Evolutionary conservation across 2,888 invertebrate genomes (phyloP).

Genomic region (Mythimna impura): DNA sequence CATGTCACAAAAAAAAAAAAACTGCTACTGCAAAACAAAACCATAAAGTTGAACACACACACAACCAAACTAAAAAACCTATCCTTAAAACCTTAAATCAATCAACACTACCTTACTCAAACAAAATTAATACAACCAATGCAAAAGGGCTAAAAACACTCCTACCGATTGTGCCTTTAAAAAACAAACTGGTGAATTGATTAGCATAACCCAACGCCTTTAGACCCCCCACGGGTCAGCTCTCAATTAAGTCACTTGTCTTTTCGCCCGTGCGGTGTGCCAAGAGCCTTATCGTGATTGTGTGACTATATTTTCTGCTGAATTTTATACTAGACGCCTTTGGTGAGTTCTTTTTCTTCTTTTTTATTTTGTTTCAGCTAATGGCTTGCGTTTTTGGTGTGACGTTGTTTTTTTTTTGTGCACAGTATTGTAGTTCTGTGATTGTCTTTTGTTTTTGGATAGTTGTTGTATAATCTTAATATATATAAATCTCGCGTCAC

Average conservation of each 20-base stretch:
- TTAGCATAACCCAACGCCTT: conserved; percentile 88
- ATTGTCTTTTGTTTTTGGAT: background rate
- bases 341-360: conserved; percentile 49
- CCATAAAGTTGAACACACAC: conserved; percentile 5
- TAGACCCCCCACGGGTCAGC: conserved; percentile 85
- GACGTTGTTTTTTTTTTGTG: conserved; percentile 4
- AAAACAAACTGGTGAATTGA: conserved; percentile 88
- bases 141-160: conserved; percentile 68
- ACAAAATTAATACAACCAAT: conserved; percentile 66
- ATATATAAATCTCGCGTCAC: too few relatives aligned
- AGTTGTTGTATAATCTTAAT: too few relatives aligned
- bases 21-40: background rate
- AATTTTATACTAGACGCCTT: conserved; percentile 76
- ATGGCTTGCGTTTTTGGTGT: conserved; percentile 40
- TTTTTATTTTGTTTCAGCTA: conserved; percentile 61
- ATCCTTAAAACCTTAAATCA: conserved; percentile 52
- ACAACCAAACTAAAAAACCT: conserved; percentile 2
- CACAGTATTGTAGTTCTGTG: background rate
- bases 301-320: conserved; percentile 83
- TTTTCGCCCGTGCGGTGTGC: conserved; percentile 84
- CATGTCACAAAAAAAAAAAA: background rate
- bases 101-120: conserved; percentile 66
- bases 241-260: conserved; percentile 90
- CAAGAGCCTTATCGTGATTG: conserved; percentile 83
- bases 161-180: conserved; percentile 84